Conservation (phyloP, 2,888 invertebrate genomes). For the Hirtodrosophila trivittata region DNA sequence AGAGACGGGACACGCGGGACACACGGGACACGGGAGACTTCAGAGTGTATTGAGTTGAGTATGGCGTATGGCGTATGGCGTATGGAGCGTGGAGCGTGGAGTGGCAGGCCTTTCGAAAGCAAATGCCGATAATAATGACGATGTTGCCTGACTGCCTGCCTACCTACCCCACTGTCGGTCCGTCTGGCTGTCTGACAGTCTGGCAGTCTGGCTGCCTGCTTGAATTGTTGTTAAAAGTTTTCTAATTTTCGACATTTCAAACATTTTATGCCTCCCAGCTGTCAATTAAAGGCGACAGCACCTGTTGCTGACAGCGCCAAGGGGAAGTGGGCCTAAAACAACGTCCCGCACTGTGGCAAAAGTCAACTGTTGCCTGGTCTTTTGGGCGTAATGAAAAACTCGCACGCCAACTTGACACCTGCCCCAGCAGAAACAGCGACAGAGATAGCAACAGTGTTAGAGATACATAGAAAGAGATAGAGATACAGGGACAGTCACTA, state of each 20-base stretch:
- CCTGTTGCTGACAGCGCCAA: slow-evolving; percentile 72
- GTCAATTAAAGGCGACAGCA: slow-evolving; percentile 76
- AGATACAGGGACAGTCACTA: neutral
- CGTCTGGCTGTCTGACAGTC: neutral
- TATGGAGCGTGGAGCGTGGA: neutral
- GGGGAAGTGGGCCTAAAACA: slow-evolving; percentile 29
- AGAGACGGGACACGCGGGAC: neutral
- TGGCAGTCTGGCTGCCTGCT: slow-evolving; percentile 5
- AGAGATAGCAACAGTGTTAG: neutral
- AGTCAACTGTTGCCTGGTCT: slow-evolving; percentile 59
- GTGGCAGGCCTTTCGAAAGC: slow-evolving; percentile 43
- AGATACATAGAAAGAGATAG: neutral
- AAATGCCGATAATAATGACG: slow-evolving; percentile 70
- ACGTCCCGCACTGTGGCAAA: slow-evolving; percentile 36
- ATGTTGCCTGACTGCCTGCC: slow-evolving; percentile 26
- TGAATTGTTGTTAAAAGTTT: slow-evolving; percentile 76
- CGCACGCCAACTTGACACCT: slow-evolving; percentile 73
- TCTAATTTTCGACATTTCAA: slow-evolving; percentile 78
- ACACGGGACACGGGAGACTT: neutral
- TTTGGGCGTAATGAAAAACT: slow-evolving; percentile 58
- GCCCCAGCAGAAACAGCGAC: slow-evolving; percentile 23
- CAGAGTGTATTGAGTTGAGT: neutral
- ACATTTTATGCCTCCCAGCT: slow-evolving; percentile 77
- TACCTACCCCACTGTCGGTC: neutral
- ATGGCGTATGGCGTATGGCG: neutral